Evolutionary conservation across 2,888 invertebrate species (phyloP), one percentile per base, ranked within the genome.

Genomic region (Pseudeuparius sepicola): DNA sequence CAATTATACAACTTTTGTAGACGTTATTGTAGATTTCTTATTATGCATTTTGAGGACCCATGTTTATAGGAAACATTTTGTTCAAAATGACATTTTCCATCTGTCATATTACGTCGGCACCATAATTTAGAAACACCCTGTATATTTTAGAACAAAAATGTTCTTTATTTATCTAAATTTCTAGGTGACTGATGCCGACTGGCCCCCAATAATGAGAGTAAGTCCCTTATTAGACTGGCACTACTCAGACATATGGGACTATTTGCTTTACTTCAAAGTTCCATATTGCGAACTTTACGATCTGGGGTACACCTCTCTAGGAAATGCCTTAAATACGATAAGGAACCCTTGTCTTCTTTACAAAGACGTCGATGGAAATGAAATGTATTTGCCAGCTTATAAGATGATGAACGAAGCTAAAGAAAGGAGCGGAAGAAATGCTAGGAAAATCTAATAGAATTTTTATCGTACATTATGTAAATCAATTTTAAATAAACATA

Each of bases 211-310:
- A 43, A 77, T 93, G 70, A 68, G 97, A 28, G 79, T 94, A 3
- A 87, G 77, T 53, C 96, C 96, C 0, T 63, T 97, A 10, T 65
- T 97, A n/a, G 77, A 89, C 50, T 97, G 96, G 96, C 73, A 71
- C 6, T 96, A 92, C 58, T 72, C 73, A 14, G 82, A 94, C 54
- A 77, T 98, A 39, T 98, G 98, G 98, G 70, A 74, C 36, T 93
- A 92, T 55, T 69, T 97, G 4, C 63, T 84, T 13, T 66, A 71
- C 25, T 70, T 83, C 32, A 68, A 76, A 39, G 77, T 97, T 36
- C 86, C 92, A 13, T 98, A 96, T 57, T 98, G 97, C 59, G 67
- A 70, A 18, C 67, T 98, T 0, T 98, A 98, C 59, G 84, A 96
- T 57, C 63, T 70, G 55, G 97, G 97, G 66, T 92, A 83, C 57